Base-by-base conservation (phyloP, 2,888 invertebrate species). In the Didymodactylos carnosus region DNA sequence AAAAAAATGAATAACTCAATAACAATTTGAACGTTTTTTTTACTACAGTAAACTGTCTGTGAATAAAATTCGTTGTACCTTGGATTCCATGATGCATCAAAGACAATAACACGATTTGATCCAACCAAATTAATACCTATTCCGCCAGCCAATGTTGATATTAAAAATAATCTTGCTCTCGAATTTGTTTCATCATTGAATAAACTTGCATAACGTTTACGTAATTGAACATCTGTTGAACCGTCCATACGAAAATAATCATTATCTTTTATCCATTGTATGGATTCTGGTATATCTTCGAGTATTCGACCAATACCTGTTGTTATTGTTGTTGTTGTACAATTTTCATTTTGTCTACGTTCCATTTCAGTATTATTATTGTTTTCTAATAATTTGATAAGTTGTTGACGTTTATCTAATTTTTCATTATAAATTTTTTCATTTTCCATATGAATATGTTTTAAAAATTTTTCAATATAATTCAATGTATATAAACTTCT, bases 81-180 rank as follows among this genome's bases (percentile, higher is more conserved):
- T 0, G 98, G 98, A 86, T 98, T 98, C 97, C 97, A 98, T 2
- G 94, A 94, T 0, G 94, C 94, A 85, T 99, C 98, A 83, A 98
- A 97, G 76, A 98, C 93, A 7, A 98, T 89, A 0, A 97, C 97
- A 72, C 98, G 88, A 85, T 98, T 98, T 0, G 98, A 97, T 0
- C 92, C 93, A 11, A 93, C 90, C 80, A 98, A 85, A 86, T 98
- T 99, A 76, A 97, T 97, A 74, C 98, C 98, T 71, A 98, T 87
- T 1, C 94, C 94, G 41, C 98, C 98, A 72, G 98, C 98, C 77
- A 89, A 88, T 0, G 98, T 98, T 0, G 97, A 97, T 80, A 98
- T 94, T 69, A 98, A 86, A 84, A 95, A 95, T 74, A 97, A 85
- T 76, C 93, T 83, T 23, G 85, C 84, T 19, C 73, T 69, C 16